These are phyloP conservation scores for Pandion haliaetus DNA, from an alignment of 2,113 vertebrate species.

Conservation along the genomic window DNA sequence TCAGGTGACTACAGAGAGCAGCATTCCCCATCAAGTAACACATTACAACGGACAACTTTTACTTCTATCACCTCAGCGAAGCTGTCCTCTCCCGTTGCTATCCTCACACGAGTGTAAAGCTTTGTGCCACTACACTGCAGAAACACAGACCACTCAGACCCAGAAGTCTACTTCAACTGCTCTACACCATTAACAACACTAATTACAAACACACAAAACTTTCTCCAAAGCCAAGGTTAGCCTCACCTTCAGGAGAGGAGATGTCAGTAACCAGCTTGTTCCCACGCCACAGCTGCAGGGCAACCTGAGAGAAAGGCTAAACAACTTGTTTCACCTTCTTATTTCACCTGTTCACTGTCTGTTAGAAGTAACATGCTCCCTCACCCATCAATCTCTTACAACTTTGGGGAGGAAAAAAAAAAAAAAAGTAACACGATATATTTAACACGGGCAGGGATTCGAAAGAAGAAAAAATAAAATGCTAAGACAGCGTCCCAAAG, in stretches of 20 bases:
- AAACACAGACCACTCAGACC: background rate
- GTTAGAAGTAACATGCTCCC: background rate
- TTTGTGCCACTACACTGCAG: background rate
- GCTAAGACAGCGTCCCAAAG: background rate
- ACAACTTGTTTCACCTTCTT: background rate
- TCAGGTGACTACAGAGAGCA: background rate
- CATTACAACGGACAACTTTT: background rate
- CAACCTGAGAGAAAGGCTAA: background rate
- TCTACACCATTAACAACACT: background rate
- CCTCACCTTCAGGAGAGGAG: background rate
- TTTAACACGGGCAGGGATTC: fast-evolving
- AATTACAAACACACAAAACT: background rate
- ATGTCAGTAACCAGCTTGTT: background rate
- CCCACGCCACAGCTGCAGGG: background rate
- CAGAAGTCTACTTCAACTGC: background rate
- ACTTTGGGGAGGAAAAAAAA: background rate
- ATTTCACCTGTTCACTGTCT: background rate
- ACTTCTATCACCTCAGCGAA: background rate
- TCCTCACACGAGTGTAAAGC: fast-evolving
- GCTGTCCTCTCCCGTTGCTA: background rate
- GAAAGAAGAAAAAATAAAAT: too few relatives aligned
- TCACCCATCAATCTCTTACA: background rate
- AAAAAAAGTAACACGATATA: too few relatives aligned
- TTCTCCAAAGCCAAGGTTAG: background rate
- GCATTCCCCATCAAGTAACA: background rate